A percentile compares a stretch with the other conserved stretches of the same genome.
phyloP scores from a whole-genome alignment of 2,797 vertebrate species.

The Aphelocoma californica region DNA sequence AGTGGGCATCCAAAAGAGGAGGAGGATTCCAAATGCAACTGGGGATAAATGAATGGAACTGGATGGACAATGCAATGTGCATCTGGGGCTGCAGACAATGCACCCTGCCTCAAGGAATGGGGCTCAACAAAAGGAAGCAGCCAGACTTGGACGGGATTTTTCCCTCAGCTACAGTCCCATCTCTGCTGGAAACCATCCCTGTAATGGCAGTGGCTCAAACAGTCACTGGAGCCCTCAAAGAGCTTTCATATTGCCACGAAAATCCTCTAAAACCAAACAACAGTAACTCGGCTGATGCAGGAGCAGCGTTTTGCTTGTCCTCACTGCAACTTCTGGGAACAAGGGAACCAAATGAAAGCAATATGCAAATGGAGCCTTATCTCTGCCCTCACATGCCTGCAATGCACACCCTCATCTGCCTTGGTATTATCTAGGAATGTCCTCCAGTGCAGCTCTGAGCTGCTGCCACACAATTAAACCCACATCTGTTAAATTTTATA shows the following conservation, averaged over 20 bases:
- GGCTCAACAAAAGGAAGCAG: not conserved
- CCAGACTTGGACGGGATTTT: accelerated
- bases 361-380: conserved; percentile 33
- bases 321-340: not conserved
- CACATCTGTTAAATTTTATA: not conserved
- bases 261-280: not conserved
- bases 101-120: not conserved
- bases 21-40: not conserved
- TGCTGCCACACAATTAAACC: conserved; percentile 16
- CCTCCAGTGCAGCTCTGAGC: conserved; percentile 19
- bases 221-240: not conserved
- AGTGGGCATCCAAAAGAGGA: not conserved
- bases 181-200: not conserved
- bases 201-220: not conserved
- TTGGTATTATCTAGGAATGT: not conserved
- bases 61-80: accelerated
- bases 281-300: not conserved
- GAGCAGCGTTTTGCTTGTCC: not conserved
- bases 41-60: not conserved
- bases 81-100: not conserved
- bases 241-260: not conserved
- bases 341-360: not conserved
- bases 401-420: not conserved
- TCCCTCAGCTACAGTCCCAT: not conserved
- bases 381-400: not conserved